These are phyloP conservation scores for Zygaena filipendulae DNA, from an alignment of 2,888 invertebrate species.

Conservation along the genomic window DNA sequence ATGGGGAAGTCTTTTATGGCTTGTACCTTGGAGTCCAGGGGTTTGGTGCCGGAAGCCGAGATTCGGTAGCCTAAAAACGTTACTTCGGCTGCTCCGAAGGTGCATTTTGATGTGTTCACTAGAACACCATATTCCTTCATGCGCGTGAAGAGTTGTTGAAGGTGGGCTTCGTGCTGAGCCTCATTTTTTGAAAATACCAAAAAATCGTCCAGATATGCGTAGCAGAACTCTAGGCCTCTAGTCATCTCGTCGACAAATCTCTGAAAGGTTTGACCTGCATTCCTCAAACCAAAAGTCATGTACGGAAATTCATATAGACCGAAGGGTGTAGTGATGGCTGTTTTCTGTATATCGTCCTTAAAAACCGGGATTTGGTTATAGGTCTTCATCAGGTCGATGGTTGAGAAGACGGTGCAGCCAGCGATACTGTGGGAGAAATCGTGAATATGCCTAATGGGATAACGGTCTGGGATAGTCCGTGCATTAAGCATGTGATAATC, in stretches of 20 bases:
- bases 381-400: too few relatives aligned
- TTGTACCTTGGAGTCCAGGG: slow-evolving; percentile 22
- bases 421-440: slow-evolving; percentile 22
- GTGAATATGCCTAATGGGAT: slow-evolving; percentile 25
- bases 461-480: slow-evolving; percentile 19
- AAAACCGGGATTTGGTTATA: slow-evolving; percentile 3
- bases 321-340: slow-evolving; percentile 22
- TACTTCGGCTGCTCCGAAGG: slow-evolving; percentile 5
- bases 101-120: slow-evolving; percentile 4
- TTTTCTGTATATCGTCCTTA: slow-evolving; percentile 22
- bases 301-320: too few relatives aligned
- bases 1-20: slow-evolving; percentile 15
- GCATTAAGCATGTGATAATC: slow-evolving; percentile 20
- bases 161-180: slow-evolving; percentile 12
- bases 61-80: slow-evolving; percentile 7
- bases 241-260: slow-evolving; percentile 24
- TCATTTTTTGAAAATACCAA: slow-evolving; percentile 18
- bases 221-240: slow-evolving; percentile 15
- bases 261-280: slow-evolving; percentile 29
- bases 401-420: slow-evolving; percentile 20
- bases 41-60: slow-evolving; percentile 20
- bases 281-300: slow-evolving; percentile 6
- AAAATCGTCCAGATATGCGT: slow-evolving; percentile 28
- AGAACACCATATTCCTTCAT: slow-evolving; percentile 6
- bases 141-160: slow-evolving; percentile 3